Conservation (phyloP, 2,797 vertebrate species). For the Myotis vivesi region DNA sequence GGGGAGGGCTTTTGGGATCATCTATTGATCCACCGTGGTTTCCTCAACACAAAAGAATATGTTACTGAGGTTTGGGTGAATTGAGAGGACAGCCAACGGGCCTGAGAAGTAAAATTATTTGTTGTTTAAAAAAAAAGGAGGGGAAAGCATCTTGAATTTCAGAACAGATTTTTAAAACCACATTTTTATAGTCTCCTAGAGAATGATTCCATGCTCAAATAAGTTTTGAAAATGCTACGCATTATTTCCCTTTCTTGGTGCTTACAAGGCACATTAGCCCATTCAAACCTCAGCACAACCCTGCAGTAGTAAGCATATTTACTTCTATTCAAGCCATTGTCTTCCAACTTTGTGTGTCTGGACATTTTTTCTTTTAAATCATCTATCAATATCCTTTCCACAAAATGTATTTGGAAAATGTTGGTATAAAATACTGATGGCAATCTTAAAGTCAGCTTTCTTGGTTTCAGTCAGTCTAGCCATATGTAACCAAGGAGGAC, state of each 20-base stretch:
- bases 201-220: background rate
- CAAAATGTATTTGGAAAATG: background rate
- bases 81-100: background rate
- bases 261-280: constrained; percentile 26
- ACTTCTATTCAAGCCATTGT: constrained; percentile 5
- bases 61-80: background rate
- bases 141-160: background rate
- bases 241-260: background rate
- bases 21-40: background rate
- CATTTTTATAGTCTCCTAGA: constrained; percentile 29
- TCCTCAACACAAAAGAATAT: background rate
- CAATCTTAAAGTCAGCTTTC: background rate
- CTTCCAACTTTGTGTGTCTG: background rate
- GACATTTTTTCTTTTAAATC: background rate
- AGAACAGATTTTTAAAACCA: background rate
- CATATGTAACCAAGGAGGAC: constrained; percentile 1
- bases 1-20: background rate
- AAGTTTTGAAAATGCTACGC: background rate
- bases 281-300: background rate
- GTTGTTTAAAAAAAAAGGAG: background rate
- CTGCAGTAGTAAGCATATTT: background rate
- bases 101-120: background rate
- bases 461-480: constrained; percentile 25
- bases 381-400: background rate
- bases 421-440: background rate